phyloP scores from a whole-genome alignment of 2,888 invertebrate genomes.

The Chloromyia formosa region DNA sequence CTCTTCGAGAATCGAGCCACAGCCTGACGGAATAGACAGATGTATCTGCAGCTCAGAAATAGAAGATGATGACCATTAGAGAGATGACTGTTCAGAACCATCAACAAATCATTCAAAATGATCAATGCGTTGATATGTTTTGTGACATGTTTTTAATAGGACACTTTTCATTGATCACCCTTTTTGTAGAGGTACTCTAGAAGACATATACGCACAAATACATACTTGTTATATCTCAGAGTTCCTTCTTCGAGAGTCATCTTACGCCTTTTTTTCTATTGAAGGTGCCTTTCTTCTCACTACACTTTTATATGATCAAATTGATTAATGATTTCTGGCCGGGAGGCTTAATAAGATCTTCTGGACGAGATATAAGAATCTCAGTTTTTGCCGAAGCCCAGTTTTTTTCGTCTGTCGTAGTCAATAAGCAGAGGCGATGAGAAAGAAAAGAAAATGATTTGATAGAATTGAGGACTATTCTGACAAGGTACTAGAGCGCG shows the following conservation, averaged over 20 bases:
- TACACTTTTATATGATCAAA: conserved; percentile 13
- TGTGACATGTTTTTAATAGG: conserved; percentile 42
- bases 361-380: conserved; percentile 14
- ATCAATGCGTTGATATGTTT: conserved; percentile 39
- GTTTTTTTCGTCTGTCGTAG: not conserved
- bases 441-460: conserved; percentile 12
- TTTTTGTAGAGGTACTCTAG: not conserved
- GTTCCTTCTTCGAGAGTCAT: not conserved
- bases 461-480: conserved; percentile 21
- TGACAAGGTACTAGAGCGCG: conserved; percentile 35
- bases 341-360: not conserved
- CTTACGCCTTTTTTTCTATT: not conserved
- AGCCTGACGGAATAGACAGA: not conserved
- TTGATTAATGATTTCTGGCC: conserved; percentile 39
- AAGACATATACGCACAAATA: not conserved
- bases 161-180: conserved; percentile 30
- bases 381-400: not conserved
- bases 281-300: not conserved
- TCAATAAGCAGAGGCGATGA: not conserved
- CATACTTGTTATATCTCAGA: not conserved
- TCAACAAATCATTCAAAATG: conserved; percentile 27
- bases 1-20: not conserved
- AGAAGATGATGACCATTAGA: not conserved
- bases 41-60: not conserved
- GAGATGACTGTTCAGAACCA: conserved; percentile 2